Conservation (phyloP, 2,888 invertebrate genomes). For the Icerya purchasi region DNA sequence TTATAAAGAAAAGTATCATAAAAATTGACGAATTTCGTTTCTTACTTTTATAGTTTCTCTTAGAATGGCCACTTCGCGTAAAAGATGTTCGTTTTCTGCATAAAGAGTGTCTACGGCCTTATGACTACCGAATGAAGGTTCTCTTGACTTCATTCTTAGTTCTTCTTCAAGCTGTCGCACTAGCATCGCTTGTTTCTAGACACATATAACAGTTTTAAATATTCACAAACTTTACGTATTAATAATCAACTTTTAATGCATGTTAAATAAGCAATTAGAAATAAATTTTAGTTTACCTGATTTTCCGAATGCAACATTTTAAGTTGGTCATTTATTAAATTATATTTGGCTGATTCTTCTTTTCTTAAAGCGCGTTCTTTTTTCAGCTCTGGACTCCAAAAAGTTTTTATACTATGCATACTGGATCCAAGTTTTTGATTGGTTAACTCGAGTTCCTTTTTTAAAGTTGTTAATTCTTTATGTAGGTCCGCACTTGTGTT, state of each 20-base stretch:
- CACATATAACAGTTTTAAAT: constrained; percentile 19
- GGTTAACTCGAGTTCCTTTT: constrained; percentile 83
- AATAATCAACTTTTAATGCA: not conserved
- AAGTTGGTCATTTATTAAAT: constrained; percentile 86
- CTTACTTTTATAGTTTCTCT: constrained; percentile 77
- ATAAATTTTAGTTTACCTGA: no score
- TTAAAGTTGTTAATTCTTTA: constrained; percentile 70
- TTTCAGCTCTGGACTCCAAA: constrained; percentile 99
- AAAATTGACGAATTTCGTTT: no score
- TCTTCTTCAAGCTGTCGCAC: constrained; percentile 86
- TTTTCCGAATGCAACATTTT: constrained; percentile 89
- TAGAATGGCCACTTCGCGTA: constrained; percentile 75
- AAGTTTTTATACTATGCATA: constrained; percentile 99
- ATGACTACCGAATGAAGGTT: constrained; percentile 74
- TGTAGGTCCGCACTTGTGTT: constrained; percentile 88
- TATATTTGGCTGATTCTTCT: constrained; percentile 93
- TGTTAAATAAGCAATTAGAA: not conserved
- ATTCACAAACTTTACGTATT: not conserved
- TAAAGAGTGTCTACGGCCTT: constrained; percentile 80
- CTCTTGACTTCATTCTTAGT: constrained; percentile 64
- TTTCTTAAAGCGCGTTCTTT: constrained; percentile 89
- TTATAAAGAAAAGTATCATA: no score
- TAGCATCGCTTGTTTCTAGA: constrained; percentile 86
- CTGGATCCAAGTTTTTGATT: constrained; percentile 94
- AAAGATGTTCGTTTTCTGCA: constrained; percentile 83